phyloP scores from a whole-genome alignment of 2,113 vertebrate species.

The Catharus fuscescens region DNA sequence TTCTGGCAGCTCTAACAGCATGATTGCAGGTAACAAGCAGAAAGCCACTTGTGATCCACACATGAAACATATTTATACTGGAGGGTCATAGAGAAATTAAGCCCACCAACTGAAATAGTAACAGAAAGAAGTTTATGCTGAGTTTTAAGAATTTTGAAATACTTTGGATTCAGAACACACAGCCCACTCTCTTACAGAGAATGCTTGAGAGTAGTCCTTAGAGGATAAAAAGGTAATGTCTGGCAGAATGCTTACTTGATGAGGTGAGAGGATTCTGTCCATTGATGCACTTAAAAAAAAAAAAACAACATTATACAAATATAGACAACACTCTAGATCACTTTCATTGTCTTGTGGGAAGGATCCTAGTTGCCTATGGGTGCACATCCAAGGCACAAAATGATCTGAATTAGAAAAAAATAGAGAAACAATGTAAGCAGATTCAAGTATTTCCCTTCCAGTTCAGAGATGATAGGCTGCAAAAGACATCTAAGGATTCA shows the following conservation, averaged over 20 bases:
- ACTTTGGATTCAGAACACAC: neutral
- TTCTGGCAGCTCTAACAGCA: neutral
- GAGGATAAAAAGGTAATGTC: neutral
- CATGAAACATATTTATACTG: neutral
- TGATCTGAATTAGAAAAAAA: neutral
- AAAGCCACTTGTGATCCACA: neutral
- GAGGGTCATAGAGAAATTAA: neutral
- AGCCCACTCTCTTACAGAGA: fast-evolving
- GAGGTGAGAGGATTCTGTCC: neutral
- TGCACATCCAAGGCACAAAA: neutral
- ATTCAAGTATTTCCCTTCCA: neutral
- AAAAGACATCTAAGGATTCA: neutral
- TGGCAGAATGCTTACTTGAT: neutral
- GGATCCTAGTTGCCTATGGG: neutral
- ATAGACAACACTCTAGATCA: neutral
- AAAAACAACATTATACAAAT: neutral
- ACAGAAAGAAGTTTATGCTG: neutral
- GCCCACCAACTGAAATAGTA: neutral
- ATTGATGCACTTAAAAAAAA: neutral
- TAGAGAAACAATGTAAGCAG: neutral
- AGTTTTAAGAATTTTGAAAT: neutral
- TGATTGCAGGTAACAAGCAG: neutral
- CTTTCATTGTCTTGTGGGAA: neutral
- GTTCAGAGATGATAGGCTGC: neutral
- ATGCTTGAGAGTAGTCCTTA: neutral